Percentiles rank a stretch among this genome's conserved stretches.
These are phyloP conservation scores for Orthosia gracilis DNA, from an alignment of 2,888 invertebrate species.

Conservation along the genomic window DNA sequence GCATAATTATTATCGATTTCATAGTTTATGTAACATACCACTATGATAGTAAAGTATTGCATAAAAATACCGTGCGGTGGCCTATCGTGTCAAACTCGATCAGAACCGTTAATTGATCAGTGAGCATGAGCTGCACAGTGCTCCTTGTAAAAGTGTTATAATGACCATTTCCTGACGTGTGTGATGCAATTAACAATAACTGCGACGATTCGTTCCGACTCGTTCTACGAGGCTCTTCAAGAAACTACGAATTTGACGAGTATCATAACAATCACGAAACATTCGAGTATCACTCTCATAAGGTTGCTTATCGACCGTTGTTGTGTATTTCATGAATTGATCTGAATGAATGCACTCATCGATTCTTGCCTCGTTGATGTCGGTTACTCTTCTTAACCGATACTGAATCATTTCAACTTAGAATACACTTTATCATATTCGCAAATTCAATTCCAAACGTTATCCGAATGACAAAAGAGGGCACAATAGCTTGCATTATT, in stretches of 20 bases:
- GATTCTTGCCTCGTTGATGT: neutral
- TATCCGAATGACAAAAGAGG: constrained; percentile 4
- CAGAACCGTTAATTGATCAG: constrained; percentile 60
- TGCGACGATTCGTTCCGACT: constrained; percentile 57
- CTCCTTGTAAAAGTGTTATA: constrained; percentile 62
- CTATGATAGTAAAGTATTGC: constrained; percentile 70
- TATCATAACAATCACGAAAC: constrained; percentile 28
- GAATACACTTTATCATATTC: neutral
- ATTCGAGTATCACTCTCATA: neutral
- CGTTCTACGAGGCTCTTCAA: constrained; percentile 35
- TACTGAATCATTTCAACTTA: neutral
- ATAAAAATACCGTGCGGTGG: constrained; percentile 77
- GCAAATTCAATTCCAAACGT: neutral
- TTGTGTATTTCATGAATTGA: neutral
- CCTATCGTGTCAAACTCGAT: constrained; percentile 74
- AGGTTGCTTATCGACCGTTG: neutral
- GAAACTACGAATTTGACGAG: constrained; percentile 36
- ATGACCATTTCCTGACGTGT: constrained; percentile 70
- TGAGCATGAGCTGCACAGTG: no score
- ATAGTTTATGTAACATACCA: constrained; percentile 63
- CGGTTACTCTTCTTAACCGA: constrained; percentile 9
- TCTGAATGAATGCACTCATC: constrained; percentile 19
- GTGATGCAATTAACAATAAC: constrained; percentile 69
- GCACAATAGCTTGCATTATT: constrained; percentile 21
- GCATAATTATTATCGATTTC: constrained; percentile 66